Base-by-base conservation (phyloP, 2,113 vertebrate species). In the Lamprotornis superbus region DNA sequence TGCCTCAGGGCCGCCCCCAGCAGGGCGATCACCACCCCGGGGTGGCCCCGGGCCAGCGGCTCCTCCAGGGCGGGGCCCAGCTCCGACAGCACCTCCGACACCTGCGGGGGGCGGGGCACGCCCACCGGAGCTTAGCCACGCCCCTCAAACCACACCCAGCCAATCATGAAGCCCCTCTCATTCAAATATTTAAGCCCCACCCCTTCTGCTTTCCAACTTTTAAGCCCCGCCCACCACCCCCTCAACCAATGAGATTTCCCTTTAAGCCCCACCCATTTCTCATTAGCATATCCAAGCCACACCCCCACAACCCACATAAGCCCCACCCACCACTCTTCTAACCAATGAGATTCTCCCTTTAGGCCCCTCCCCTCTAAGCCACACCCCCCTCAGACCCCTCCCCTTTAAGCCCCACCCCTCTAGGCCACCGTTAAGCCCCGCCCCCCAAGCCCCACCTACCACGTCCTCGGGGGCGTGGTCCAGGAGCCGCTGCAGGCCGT, bases 71-170 rank as follows among this genome's bases (percentile, higher is more conserved):
- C 70, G 23, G 70, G 70, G 70, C 70, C 70, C 1, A 73, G 17
- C 70, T 73, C 70, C 39, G 31, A 44, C 70, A 73, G 70, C 70
- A 12, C 70, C 39, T 73, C 39, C 7, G 4, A 2, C 17, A 56
- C 70, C 70, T 73, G 52, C 1, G 22, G 37, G 37, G 40, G 47
- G 40, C 13, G 40, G 61, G 61, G 37, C 37, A 52, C 49, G 49
- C 69, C 68, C 68, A 52, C 35, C 49, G 1, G 20, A 3, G 14
- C 0, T 30, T 0, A 2, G 47, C 14, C 47, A 30, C 35, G 27
- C 67, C 47, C 35, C 7, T 22, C 3, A 3, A 24, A 8, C 7
- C 5, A 22, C 3, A 12, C 14, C 40, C 42, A 12, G 40, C 39
- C 39, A 10, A 10, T 13, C 37, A 4, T 16, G 5, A 14, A 7